Conservation (phyloP, 2,888 invertebrate genomes). For the Dicycla oo region DNA sequence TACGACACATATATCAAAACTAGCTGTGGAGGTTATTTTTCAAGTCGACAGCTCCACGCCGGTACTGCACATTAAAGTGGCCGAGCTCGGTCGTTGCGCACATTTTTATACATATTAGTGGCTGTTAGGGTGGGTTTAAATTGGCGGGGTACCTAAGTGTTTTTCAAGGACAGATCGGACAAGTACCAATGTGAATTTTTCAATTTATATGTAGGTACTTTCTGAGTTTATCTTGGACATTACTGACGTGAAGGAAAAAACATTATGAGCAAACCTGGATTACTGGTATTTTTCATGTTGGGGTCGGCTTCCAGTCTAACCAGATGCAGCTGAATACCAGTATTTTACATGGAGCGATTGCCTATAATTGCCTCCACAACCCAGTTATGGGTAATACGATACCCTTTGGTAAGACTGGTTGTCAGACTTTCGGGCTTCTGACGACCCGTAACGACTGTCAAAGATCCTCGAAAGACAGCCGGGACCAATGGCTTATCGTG, state of each 20-base stretch:
- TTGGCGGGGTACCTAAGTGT: neutral
- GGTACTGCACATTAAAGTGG: constrained; percentile 44
- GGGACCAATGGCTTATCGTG: no score
- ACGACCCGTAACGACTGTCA: no score
- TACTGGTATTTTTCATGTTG: no score
- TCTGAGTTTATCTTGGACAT: neutral
- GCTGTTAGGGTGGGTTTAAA: constrained; percentile 26
- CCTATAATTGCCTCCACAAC: no score
- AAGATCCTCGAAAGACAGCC: no score
- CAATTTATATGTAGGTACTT: neutral
- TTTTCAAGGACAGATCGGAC: neutral
- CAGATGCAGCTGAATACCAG: no score
- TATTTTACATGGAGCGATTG: no score
- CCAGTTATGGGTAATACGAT: no score
- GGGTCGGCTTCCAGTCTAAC: no score
- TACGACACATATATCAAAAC: constrained; percentile 42
- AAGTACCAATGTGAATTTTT: neutral
- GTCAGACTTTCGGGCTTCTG: no score
- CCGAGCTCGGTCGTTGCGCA: constrained; percentile 22
- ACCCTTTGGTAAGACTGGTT: no score
- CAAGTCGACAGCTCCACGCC: constrained; percentile 36
- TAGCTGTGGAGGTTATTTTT: constrained; percentile 47
- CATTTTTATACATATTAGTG: constrained; percentile 61
- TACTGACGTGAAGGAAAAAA: neutral
- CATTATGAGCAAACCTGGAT: neutral